Evolutionary conservation across 2,888 invertebrate genomes (phyloP).

Genomic region (Acrobasis suavella): DNA sequence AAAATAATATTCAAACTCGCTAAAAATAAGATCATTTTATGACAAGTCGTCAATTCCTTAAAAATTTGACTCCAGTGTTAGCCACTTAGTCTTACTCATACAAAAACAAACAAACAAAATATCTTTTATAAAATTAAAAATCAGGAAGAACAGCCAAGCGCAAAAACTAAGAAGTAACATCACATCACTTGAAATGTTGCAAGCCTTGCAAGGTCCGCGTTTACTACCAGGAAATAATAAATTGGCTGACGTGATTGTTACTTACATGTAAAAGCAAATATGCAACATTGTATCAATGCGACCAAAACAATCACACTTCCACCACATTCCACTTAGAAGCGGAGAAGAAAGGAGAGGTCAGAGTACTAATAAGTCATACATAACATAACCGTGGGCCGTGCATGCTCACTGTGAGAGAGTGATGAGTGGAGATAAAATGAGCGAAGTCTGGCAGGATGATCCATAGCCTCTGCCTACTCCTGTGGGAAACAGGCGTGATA

Average conservation of each 20-base stretch:
- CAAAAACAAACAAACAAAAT: not conserved
- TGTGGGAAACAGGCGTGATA: no score
- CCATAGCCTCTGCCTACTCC: no score
- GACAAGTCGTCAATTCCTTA: no score
- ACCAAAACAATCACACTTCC: not conserved
- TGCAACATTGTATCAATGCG: not conserved
- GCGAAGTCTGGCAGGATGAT: no score
- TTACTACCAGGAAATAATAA: not conserved
- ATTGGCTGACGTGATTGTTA: not conserved
- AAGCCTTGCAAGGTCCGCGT: not conserved
- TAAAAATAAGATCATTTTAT: no score
- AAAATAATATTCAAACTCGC: no score
- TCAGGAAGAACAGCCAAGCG: not conserved
- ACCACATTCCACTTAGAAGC: no score
- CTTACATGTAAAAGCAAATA: not conserved
- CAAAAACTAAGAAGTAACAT: not conserved
- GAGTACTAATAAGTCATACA: no score
- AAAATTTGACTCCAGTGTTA: no score
- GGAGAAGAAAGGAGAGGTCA: not conserved
- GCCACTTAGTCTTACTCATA: not conserved
- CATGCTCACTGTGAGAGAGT: no score
- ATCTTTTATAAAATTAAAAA: not conserved
- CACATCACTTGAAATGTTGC: not conserved
- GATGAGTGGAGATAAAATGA: no score
- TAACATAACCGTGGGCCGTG: no score